These are phyloP conservation scores for Telenomus remus DNA, from an alignment of 1,140 invertebrate species.

Conservation along the genomic window DNA sequence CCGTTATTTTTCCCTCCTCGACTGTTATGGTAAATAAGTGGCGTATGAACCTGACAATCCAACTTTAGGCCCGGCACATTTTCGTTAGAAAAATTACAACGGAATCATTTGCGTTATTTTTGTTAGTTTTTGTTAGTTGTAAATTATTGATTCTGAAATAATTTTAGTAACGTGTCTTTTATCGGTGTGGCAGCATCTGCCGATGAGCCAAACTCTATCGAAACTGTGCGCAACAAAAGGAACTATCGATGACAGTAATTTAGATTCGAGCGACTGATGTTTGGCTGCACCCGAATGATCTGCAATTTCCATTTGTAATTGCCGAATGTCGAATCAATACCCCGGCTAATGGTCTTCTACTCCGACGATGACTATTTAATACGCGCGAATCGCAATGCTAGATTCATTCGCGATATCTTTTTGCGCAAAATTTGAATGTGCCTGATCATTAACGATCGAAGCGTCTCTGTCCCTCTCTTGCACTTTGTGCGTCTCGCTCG, in stretches of 20 bases:
- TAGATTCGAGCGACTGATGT: slow-evolving; percentile 43
- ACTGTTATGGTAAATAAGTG: slow-evolving; percentile 53
- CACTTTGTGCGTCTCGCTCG: too few relatives aligned
- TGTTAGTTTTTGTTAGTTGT: too few relatives aligned
- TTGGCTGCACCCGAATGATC: slow-evolving; percentile 31
- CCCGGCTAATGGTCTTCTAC: slow-evolving; percentile 35
- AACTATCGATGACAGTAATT: slow-evolving; percentile 58
- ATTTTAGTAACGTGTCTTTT: slow-evolving; percentile 54
- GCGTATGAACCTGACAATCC: slow-evolving; percentile 46
- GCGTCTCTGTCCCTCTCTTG: too few relatives aligned
- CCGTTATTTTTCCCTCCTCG: slow-evolving; percentile 41
- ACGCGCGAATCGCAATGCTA: slow-evolving; percentile 23
- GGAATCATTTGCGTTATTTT: too few relatives aligned
- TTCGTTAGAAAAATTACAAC: slow-evolving; percentile 29
- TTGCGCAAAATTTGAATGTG: slow-evolving; percentile 15
- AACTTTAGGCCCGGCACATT: slow-evolving; percentile 14
- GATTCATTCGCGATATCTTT: slow-evolving; percentile 20
- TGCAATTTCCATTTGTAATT: slow-evolving; percentile 45
- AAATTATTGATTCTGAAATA: too few relatives aligned
- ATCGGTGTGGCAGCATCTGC: slow-evolving; percentile 57
- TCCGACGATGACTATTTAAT: slow-evolving; percentile 38
- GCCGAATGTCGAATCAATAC: slow-evolving; percentile 39
- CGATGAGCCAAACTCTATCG: slow-evolving; percentile 52
- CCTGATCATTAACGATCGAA: slow-evolving; percentile 6
- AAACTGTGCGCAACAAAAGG: slow-evolving; percentile 55